Conservation (phyloP, 2,888 invertebrate species). For the Palloptera scutellata region DNA sequence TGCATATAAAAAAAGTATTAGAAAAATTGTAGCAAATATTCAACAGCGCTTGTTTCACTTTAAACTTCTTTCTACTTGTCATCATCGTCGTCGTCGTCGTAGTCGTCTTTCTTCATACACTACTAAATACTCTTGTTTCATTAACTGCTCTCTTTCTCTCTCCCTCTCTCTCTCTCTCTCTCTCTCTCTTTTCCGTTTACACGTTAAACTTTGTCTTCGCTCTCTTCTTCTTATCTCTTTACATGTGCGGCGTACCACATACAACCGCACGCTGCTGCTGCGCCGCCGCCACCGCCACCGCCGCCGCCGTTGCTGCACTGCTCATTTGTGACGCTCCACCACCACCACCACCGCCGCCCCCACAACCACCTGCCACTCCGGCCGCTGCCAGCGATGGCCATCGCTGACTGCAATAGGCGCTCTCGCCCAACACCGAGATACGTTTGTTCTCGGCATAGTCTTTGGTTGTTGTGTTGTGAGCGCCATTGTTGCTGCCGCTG, state of each 20-base stretch:
- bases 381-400: slow-evolving; percentile 62
- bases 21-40: slow-evolving; percentile 39
- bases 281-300: slow-evolving; percentile 46
- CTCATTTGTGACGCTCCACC: slow-evolving; percentile 52
- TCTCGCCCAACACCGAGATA: slow-evolving; percentile 63
- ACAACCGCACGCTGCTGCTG: slow-evolving; percentile 56
- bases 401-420: slow-evolving; percentile 64
- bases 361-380: slow-evolving; percentile 53
- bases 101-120: slow-evolving; percentile 36
- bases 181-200: slow-evolving; percentile 25
- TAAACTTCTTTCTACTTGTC: slow-evolving; percentile 34
- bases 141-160: slow-evolving; percentile 23
- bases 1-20: slow-evolving; percentile 30
- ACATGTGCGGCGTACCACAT: slow-evolving; percentile 65
- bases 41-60: slow-evolving; percentile 53
- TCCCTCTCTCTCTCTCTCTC: slow-evolving; percentile 3
- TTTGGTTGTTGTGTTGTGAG: slow-evolving; percentile 47
- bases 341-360: slow-evolving; percentile 52
- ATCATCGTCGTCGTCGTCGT: slow-evolving; percentile 28
- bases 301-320: slow-evolving; percentile 46
- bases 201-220: slow-evolving; percentile 32
- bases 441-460: slow-evolving; percentile 59
- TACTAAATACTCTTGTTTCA: slow-evolving; percentile 27
- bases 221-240: slow-evolving; percentile 21
- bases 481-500: slow-evolving; percentile 29